These are phyloP conservation scores for Notospermus geniculatus DNA, from an alignment of 1,140 invertebrate species.

Conservation along the genomic window DNA sequence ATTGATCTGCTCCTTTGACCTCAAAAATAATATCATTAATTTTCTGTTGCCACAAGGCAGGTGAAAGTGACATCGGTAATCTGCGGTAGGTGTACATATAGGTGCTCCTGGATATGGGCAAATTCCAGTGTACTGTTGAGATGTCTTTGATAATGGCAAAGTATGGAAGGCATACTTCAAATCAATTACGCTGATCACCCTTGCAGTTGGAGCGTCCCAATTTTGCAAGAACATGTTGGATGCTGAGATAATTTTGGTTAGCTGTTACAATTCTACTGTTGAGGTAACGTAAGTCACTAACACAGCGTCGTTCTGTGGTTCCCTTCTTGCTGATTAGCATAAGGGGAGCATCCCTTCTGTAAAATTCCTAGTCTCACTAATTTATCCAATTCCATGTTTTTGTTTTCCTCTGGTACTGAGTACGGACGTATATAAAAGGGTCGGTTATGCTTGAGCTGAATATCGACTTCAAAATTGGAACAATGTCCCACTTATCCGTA, in stretches of 20 bases:
- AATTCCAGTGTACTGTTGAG: background rate
- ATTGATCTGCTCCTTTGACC: background rate
- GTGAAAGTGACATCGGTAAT: background rate
- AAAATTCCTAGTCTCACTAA: background rate
- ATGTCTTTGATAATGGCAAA: background rate
- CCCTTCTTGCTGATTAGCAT: background rate
- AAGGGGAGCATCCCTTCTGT: background rate
- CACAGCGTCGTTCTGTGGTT: background rate
- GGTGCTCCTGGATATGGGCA: background rate
- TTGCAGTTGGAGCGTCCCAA: background rate
- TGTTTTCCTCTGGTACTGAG: background rate
- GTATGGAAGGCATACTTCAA: background rate
- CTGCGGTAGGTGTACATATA: background rate
- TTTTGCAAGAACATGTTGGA: background rate
- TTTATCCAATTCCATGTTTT: background rate
- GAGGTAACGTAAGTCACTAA: background rate
- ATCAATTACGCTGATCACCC: background rate
- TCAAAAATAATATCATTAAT: background rate
- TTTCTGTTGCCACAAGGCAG: background rate
- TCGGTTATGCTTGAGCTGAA: background rate
- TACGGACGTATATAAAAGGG: background rate
- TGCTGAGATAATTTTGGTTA: background rate
- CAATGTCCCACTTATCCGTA: background rate
- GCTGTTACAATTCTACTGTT: background rate
- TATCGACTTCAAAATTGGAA: background rate